Percentiles rank a stretch among this genome's conserved stretches.
Conservation (phyloP, 1,140 invertebrate species). For the Drosophila malerkotliana region DNA sequence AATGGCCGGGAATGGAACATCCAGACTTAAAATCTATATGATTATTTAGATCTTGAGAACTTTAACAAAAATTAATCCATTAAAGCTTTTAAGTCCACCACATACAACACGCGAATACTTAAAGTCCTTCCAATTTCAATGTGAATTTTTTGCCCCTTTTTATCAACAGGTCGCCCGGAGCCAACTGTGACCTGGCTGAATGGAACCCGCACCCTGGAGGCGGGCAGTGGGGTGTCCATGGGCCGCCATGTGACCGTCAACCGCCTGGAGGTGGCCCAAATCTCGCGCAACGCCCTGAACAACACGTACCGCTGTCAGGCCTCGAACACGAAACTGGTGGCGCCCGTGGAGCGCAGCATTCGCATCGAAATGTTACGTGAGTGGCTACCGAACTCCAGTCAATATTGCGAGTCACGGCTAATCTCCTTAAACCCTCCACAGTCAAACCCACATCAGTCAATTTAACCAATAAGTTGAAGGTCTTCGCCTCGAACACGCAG, state of each 20-base stretch:
- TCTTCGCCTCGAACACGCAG: conserved; percentile 91
- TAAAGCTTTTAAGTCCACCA: background rate
- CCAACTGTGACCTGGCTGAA: conserved; percentile 92
- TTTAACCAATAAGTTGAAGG: conserved; percentile 89
- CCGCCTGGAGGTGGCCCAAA: conserved; percentile 88
- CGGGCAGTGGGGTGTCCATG: conserved; percentile 86
- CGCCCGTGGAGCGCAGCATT: conserved; percentile 90
- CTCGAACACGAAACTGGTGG: conserved; percentile 92
- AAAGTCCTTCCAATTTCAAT: background rate
- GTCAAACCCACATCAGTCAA: conserved; percentile 90
- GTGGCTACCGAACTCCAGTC: conserved; percentile 75
- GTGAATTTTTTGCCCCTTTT: conserved; percentile 6
- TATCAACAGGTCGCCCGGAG: conserved; percentile 89
- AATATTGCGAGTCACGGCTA: conserved; percentile 69
- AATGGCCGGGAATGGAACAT: background rate
- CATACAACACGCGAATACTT: background rate
- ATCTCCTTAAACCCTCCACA: conserved; percentile 79
- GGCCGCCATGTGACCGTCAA: conserved; percentile 91
- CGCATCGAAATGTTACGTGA: conserved; percentile 92
- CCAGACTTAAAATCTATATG: too few relatives aligned
- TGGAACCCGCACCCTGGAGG: conserved; percentile 86
- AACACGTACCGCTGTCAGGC: conserved; percentile 94
- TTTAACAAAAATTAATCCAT: too few relatives aligned
- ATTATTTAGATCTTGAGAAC: too few relatives aligned
- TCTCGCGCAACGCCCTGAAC: conserved; percentile 91